Evolutionary conservation across 1,140 invertebrate species (phyloP).

Genomic region (Cydia splendana): DNA sequence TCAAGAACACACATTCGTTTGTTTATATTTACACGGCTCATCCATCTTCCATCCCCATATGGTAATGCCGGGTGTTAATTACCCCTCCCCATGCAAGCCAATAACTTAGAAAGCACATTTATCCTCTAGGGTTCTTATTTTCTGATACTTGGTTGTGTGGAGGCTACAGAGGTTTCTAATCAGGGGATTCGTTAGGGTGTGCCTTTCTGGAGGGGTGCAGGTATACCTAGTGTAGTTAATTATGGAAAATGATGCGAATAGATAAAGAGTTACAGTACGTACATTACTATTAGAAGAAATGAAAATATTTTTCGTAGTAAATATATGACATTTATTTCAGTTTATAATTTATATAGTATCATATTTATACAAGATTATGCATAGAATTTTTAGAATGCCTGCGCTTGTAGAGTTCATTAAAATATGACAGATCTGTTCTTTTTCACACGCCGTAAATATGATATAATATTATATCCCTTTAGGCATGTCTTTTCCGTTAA

Average conservation of each 20-base stretch:
- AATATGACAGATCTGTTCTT: too few relatives aligned
- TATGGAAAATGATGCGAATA: not conserved
- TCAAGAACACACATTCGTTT: conserved; percentile 15
- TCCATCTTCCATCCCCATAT: conserved; percentile 28
- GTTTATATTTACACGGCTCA: conserved; percentile 28
- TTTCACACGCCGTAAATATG: too few relatives aligned
- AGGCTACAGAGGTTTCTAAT: conserved; percentile 5
- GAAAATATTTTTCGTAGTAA: too few relatives aligned
- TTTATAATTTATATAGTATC: too few relatives aligned
- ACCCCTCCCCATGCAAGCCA: conserved; percentile 37
- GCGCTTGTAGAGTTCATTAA: too few relatives aligned
- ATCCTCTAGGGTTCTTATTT: conserved; percentile 13
- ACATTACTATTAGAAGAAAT: too few relatives aligned
- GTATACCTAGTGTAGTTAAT: not conserved
- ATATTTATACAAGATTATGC: too few relatives aligned
- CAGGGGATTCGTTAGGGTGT: conserved; percentile 11
- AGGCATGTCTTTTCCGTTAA: too few relatives aligned
- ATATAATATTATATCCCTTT: not conserved
- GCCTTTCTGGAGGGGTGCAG: not conserved
- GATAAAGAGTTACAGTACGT: not conserved
- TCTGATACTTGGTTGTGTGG: not conserved
- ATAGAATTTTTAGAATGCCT: too few relatives aligned
- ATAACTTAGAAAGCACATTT: conserved; percentile 44
- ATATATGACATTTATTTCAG: too few relatives aligned
- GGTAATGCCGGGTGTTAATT: conserved; percentile 35